These are phyloP conservation scores for Misgurnus mizolepis DNA, from an alignment of 2,113 vertebrate genomes.

Conservation along the genomic window DNA sequence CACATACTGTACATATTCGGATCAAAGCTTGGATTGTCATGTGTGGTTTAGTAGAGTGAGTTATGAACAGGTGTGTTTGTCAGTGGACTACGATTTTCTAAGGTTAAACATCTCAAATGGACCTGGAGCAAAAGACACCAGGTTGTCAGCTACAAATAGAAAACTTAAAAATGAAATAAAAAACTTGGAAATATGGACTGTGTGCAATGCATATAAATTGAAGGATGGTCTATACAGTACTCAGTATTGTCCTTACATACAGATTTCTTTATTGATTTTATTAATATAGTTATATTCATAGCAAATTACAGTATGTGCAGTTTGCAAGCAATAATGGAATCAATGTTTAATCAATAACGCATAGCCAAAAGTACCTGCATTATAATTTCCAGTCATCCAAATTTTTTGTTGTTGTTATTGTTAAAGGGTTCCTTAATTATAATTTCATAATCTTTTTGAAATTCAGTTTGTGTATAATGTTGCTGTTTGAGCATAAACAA, in stretches of 20 bases:
- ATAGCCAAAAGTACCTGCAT: background rate
- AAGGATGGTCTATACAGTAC: too few species aligned
- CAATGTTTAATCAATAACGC: background rate
- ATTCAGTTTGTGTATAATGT: too few species aligned
- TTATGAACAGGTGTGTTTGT: conserved; percentile 14
- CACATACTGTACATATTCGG: background rate
- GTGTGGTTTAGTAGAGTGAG: background rate
- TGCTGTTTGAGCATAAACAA: too few species aligned
- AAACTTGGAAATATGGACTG: background rate
- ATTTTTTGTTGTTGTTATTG: background rate
- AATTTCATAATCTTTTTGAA: too few species aligned
- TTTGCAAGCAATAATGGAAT: background rate
- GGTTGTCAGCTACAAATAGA: conserved; percentile 18
- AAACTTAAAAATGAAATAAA: background rate
- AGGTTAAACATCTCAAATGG: background rate
- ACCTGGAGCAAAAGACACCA: conserved; percentile 12
- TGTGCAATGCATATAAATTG: background rate
- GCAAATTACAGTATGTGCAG: background rate
- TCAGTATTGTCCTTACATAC: too few species aligned
- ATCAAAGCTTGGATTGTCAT: too few species aligned
- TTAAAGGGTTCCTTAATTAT: background rate
- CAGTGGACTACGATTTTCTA: background rate
- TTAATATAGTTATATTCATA: too few species aligned
- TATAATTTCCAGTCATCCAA: background rate
- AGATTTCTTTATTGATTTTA: background rate